Evolutionary conservation across 2,113 vertebrate genomes (phyloP).

Genomic region (Leptodactylus fuscus): DNA sequence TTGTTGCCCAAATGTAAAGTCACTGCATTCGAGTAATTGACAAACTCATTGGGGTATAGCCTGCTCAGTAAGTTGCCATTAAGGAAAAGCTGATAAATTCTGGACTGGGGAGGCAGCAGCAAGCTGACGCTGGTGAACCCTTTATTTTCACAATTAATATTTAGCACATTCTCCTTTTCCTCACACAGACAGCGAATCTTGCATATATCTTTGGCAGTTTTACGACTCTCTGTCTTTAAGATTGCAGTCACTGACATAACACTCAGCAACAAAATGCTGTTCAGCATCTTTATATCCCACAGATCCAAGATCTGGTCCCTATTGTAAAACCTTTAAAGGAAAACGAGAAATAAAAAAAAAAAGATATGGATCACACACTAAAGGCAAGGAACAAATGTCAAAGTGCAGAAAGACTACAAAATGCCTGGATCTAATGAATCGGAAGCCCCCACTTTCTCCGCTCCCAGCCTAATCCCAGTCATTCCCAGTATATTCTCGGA

Average conservation of each 20-base stretch:
- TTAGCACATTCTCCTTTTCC: constrained; percentile 93
- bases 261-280: constrained; percentile 90
- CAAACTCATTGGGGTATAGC: constrained; percentile 90
- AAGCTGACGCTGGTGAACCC: constrained; percentile 91
- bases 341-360: constrained; percentile 27
- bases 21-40: constrained; percentile 93
- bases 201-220: constrained; percentile 98
- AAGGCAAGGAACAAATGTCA: constrained; percentile 55
- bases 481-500: background rate
- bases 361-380: constrained; percentile 36
- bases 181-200: constrained; percentile 93
- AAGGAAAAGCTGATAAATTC: constrained; percentile 94
- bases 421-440: background rate
- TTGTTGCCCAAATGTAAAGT: constrained; percentile 97
- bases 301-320: constrained; percentile 72
- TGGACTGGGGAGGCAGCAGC: constrained; percentile 90
- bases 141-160: constrained; percentile 98
- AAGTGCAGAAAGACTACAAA: background rate
- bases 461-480: background rate
- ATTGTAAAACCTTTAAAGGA: constrained; percentile 72
- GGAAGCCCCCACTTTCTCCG: constrained; percentile 5
- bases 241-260: constrained; percentile 87
- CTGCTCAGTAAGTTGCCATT: constrained; percentile 93
- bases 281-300: constrained; percentile 91
- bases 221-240: constrained; percentile 89